Base-by-base conservation (phyloP, 1,140 invertebrate species). In the Drosophila kepulauana region DNA sequence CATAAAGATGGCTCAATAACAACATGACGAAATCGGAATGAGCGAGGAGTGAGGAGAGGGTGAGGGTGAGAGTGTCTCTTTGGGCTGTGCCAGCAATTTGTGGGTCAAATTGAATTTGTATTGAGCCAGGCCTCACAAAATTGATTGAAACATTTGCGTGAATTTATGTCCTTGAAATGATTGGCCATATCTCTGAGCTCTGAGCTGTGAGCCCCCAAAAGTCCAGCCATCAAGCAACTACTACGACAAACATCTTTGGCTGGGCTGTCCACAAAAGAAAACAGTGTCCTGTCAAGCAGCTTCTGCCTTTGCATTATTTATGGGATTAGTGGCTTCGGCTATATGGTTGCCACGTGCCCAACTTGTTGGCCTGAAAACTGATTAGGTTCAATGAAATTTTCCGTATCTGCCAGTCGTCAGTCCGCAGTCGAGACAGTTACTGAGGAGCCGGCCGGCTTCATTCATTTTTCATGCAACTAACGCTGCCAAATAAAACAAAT, bases 81-180 rank as follows among this genome's bases (percentile, higher is more conserved):
- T 49, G 81, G 69, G 74, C 78, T 86, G 72, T 48, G 82, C 77
- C 77, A 88, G 80, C 81, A 88, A 89, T 88, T 88, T 88, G 84
- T 88, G 84, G 85, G 84, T 88, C 80, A 88, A 88, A 88, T 88
- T 88, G 84, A 88, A 89, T 88, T 88, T 89, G 85, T 88, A 88
- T 88, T 84, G 84, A 84, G 85, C 80, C 67, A 63, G 70, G 73
- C 77, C 79, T 74, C 77, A 78, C 77, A 78, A 88, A 88, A 84
- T 88, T 88, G 84, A 88, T 88, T 88, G 85, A 88, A 88, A 89
- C 84, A 88, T 88, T 88, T 88, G 84, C 84, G 84, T 88, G 78
- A 88, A 88, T 88, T 88, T 84, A 88, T 88, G 85, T 88, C 85
- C 84, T 88, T 88, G 85, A 89, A 89, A 84, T 78, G 84, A 89